phyloP scores from a whole-genome alignment of 2,113 vertebrate species.

The Calidris pugnax region DNA sequence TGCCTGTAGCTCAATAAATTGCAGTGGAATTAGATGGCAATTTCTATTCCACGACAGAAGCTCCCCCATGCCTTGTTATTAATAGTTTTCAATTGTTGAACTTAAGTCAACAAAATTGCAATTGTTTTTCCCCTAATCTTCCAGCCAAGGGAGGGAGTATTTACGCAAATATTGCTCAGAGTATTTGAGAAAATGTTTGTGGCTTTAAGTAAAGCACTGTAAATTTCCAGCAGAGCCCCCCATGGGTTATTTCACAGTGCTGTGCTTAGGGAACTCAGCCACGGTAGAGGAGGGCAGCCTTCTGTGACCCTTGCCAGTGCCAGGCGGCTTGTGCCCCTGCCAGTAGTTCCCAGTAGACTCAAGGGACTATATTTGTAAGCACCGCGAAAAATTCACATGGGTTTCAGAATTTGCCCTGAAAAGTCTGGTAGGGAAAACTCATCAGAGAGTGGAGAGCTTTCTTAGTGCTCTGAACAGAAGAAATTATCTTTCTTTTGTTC shows the following conservation, averaged over 20 bases:
- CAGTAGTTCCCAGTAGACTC: background rate
- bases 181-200: constrained; percentile 3
- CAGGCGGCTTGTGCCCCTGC: background rate
- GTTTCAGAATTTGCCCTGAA: background rate
- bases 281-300: rapidly evolving
- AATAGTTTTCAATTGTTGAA: background rate
- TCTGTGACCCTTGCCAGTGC: background rate
- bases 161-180: background rate
- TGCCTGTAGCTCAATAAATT: background rate
- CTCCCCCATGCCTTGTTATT: background rate
- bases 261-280: background rate
- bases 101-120: background rate
- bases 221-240: background rate
- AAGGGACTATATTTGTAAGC: background rate
- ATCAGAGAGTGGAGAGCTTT: background rate
- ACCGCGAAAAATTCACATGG: background rate
- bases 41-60: background rate
- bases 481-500: background rate
- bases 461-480: background rate
- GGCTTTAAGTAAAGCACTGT: background rate
- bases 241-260: background rate
- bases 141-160: background rate
- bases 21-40: background rate
- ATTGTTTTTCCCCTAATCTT: background rate
- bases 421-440: background rate